These are phyloP conservation scores for Campaea margaritaria DNA, from an alignment of 2,888 invertebrate species.

Conservation along the genomic window DNA sequence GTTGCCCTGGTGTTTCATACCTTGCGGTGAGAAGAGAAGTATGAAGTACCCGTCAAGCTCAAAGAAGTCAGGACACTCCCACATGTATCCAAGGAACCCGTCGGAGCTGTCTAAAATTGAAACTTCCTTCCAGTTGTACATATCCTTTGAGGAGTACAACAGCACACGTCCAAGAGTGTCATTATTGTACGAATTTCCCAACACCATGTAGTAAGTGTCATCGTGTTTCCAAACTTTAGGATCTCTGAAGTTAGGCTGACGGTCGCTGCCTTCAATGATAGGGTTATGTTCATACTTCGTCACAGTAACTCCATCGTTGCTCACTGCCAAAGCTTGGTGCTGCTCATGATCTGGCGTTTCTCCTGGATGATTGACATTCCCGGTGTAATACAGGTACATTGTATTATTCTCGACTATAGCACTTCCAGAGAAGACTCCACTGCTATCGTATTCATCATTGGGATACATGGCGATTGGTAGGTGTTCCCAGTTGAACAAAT, in stretches of 20 bases:
- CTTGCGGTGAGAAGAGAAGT: conserved; percentile 77
- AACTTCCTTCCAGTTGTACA: conserved; percentile 60
- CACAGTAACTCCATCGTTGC: conserved; percentile 66
- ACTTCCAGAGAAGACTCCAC: conserved; percentile 80
- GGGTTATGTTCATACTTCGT: conserved; percentile 68
- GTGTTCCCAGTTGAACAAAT: conserved; percentile 78
- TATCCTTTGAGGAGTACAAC: conserved; percentile 67
- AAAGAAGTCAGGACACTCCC: conserved; percentile 83
- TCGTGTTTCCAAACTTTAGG: conserved; percentile 78
- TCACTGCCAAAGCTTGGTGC: conserved; percentile 65
- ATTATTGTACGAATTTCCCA: conserved; percentile 70
- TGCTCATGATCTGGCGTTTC: conserved; percentile 60
- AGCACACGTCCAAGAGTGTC: conserved; percentile 62
- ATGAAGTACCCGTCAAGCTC: conserved; percentile 66
- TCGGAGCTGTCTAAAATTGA: conserved; percentile 63
- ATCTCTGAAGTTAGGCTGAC: conserved; percentile 75
- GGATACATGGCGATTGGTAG: conserved; percentile 77
- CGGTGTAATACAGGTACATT: conserved; percentile 73
- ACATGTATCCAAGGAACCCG: conserved; percentile 73
- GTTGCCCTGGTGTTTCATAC: conserved; percentile 64
- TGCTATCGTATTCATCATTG: conserved; percentile 64
- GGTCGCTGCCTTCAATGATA: conserved; percentile 57
- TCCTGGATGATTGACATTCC: conserved; percentile 61
- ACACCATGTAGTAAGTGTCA: conserved; percentile 70
- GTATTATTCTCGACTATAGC: conserved; percentile 65